Evolutionary conservation across 2,888 invertebrate genomes (phyloP).

Genomic region (Eudasyphora cyanicolor): DNA sequence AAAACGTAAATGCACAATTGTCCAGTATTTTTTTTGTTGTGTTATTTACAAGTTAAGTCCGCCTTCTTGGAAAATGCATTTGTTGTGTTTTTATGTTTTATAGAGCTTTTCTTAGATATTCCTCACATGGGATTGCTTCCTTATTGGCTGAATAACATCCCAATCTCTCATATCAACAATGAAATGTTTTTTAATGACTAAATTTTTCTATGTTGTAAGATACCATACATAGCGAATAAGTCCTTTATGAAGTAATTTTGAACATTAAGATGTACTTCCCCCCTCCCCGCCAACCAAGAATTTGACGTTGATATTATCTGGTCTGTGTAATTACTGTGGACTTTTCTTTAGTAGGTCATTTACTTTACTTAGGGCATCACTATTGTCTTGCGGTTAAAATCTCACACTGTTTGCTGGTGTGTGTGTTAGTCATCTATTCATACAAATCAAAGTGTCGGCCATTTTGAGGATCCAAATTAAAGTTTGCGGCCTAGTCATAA

Average conservation of each 20-base stretch:
- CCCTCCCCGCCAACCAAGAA: background rate
- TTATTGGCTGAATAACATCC: too few relatives aligned
- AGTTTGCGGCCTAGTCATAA: slow-evolving; percentile 33
- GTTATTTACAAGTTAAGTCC: too few relatives aligned
- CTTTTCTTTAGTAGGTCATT: background rate
- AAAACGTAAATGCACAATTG: too few relatives aligned
- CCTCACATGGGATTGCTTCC: too few relatives aligned
- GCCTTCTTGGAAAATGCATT: too few relatives aligned
- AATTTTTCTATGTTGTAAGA: too few relatives aligned
- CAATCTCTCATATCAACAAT: too few relatives aligned
- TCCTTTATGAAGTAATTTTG: background rate
- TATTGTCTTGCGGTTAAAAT: background rate
- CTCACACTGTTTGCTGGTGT: background rate
- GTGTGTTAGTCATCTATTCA: background rate
- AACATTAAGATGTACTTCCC: slow-evolving; percentile 14
- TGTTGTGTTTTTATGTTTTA: too few relatives aligned
- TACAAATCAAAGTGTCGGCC: background rate
- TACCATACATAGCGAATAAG: background rate
- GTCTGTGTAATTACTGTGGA: background rate
- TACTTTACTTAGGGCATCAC: background rate
- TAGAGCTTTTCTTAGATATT: too few relatives aligned
- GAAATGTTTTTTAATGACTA: too few relatives aligned
- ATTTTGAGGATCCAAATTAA: slow-evolving; percentile 19
- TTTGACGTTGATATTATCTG: slow-evolving; percentile 7
- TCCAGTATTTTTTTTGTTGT: too few relatives aligned